Evolutionary conservation across 2,888 invertebrate genomes (phyloP).

Genomic region (Hipparchia semele): DNA sequence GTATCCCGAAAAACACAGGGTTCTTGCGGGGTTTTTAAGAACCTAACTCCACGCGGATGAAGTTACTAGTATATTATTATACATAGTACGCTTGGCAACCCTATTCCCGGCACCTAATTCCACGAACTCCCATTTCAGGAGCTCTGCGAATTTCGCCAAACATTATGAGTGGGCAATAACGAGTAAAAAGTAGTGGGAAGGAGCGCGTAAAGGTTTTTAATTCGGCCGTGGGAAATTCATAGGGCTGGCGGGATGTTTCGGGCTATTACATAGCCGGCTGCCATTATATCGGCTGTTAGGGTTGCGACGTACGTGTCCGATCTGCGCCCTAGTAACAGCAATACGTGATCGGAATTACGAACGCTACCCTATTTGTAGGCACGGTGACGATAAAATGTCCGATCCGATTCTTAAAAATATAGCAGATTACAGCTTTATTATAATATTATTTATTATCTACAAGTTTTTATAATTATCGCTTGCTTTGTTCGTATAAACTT

Average conservation of each 20-base stretch:
- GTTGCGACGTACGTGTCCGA: slow-evolving; percentile 71
- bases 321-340: slow-evolving; percentile 75
- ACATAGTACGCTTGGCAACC: no score
- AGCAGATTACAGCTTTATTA: slow-evolving; percentile 8
- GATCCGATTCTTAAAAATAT: slow-evolving; percentile 28
- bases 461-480: no score
- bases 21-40: no score
- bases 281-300: slow-evolving; percentile 75
- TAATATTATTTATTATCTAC: no score
- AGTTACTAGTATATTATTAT: no score
- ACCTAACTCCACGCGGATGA: no score
- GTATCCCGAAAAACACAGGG: no score
- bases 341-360: slow-evolving; percentile 67
- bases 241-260: slow-evolving; percentile 59
- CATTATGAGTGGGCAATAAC: slow-evolving; percentile 39
- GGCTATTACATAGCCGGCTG: slow-evolving; percentile 64
- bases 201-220: slow-evolving; percentile 70
- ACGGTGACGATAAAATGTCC: slow-evolving; percentile 23
- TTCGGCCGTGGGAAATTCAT: slow-evolving; percentile 67
- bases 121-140: slow-evolving; percentile 22
- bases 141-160: slow-evolving; percentile 26
- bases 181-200: slow-evolving; percentile 40
- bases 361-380: slow-evolving; percentile 42
- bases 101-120: slow-evolving; percentile 27
- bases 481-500: no score